Evolutionary conservation across 1,140 invertebrate species (phyloP), one percentile per base, ranked within the genome.

Genomic region (Phocides pigmalion): DNA sequence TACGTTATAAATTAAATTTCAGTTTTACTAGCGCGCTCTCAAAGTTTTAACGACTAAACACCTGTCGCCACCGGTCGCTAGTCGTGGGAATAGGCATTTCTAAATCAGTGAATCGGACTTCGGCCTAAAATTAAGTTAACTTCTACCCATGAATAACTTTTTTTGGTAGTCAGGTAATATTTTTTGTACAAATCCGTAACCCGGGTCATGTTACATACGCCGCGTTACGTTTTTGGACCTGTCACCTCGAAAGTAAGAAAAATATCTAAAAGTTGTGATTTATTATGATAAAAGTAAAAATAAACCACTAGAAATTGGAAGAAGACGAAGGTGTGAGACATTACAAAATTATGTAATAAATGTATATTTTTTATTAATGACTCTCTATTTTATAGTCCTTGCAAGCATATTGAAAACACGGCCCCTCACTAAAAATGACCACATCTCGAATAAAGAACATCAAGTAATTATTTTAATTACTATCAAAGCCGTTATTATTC

Each of bases 121-220:
- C 39, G 41, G n/a, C 22, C 20, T 19, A 41, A 56, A 58, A 58
- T 58, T 58, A 56, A 56, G 53, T 54, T 41, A 56, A 20, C 51
- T 41, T 16, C 53, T n/a, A 16, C 28, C 39, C 53, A 25, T 44
- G 39, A 44, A 44, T 44, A 46, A 17, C 20, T 28, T 58, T 56
- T 58, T 58, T 58, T 28, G 53, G 53, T 58, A 58, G 53, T 20
- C 53, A 58, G 53, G 53, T 56, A 56, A 11, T 41, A 56, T 56
- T 56, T 56, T 54, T 56, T 56, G 25, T 19, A 4, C 17, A 19
- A 41, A 56, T 19, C 8, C 53, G 39, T 41, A 56, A 25, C 37
- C 49, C 37, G 51, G 37, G 5, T 25, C 53, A 14, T 11, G 12
- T 56, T 56, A 42, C n/a, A n/a, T n/a, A n/a, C 39, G 14, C 20